Evolutionary conservation across 2,797 vertebrate species (phyloP), one percentile per base, ranked within the genome.

Genomic region (Erpetoichthys calabaricus): DNA sequence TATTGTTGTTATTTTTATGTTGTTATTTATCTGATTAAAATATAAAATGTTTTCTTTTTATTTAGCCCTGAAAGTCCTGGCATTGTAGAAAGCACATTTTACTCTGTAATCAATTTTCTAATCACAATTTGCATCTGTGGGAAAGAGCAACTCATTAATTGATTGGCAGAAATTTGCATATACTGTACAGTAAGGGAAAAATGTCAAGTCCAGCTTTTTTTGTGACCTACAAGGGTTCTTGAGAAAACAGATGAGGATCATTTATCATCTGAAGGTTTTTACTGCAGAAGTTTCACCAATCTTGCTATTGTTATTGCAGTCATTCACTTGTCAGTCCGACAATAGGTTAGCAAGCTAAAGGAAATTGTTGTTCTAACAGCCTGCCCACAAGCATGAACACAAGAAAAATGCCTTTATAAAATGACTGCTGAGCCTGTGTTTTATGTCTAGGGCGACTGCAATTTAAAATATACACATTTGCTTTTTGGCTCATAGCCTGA

Each of bases 81-180:
- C 75, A 83, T 75, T 64, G 66, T 74, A 64, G 79, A 68, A 61
- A 63, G 78, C 83, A 72, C 44, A 83, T 83, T 86, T 78, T 78
- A 65, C 64, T 61, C 73, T 72, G 72, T 70, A 70, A 89, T 88
- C 79, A 73, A 77, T 88, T 86, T 83, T 85, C 81, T 82, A 90
- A 89, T 90, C 81, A 83, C 74, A 74, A 73, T 68, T 70, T 72
- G 64, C 71, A 75, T 79, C 55, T 72, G 56, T 59, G n/a, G 69
- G 67, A 69, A 73, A 66, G 56, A 68, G 55, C 7, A 53, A 42
- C 60, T 62, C 60, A 64, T 83, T 88, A 89, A 89, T 82, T 86
- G 84, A 89, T 89, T 78, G 71, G 74, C 75, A 80, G 72, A 73
- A 84, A 81, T 86, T 87, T 89, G 80, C 80, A 84, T 80, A 75